Conservation (phyloP, 2,797 vertebrate genomes). For the Miichthys miiuy region DNA sequence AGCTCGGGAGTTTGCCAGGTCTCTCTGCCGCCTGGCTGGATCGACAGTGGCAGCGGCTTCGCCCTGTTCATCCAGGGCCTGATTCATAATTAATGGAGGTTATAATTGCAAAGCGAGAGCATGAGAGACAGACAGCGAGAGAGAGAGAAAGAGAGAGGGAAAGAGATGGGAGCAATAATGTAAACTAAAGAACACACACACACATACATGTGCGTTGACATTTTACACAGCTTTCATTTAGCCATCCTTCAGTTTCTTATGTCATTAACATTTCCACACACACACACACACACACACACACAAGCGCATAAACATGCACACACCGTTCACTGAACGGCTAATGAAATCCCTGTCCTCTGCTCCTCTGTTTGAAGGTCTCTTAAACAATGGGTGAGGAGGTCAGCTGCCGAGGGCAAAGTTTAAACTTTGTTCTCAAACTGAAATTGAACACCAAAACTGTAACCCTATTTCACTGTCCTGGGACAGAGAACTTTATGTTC, state of each 20-base stretch:
- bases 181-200: conserved; percentile 56
- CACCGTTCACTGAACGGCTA: conserved; percentile 28
- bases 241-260: conserved; percentile 61
- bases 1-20: conserved; percentile 64
- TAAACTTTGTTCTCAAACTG: conserved; percentile 40
- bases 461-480: neutral
- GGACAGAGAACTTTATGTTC: neutral
- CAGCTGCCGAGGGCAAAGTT: conserved; percentile 36
- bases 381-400: conserved; percentile 44
- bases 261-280: conserved; percentile 78
- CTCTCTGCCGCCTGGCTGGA: conserved; percentile 53
- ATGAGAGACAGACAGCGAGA: conserved; percentile 55
- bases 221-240: conserved; percentile 75
- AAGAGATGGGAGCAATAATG: conserved; percentile 63
- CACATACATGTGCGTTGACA: conserved; percentile 63
- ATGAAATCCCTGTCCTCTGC: conserved; percentile 70
- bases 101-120: conserved; percentile 79
- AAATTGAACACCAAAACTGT: conserved; percentile 33
- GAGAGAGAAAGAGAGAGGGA: conserved; percentile 18
- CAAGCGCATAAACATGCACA: conserved; percentile 2
- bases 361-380: conserved; percentile 62
- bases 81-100: conserved; percentile 86
- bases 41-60: conserved; percentile 52
- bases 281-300: conserved; percentile 38
- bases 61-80: conserved; percentile 71